Percentiles rank a stretch among this genome's conserved stretches.
Conservation (phyloP, 2,797 vertebrate genomes). For the Lerista edwardsae region DNA sequence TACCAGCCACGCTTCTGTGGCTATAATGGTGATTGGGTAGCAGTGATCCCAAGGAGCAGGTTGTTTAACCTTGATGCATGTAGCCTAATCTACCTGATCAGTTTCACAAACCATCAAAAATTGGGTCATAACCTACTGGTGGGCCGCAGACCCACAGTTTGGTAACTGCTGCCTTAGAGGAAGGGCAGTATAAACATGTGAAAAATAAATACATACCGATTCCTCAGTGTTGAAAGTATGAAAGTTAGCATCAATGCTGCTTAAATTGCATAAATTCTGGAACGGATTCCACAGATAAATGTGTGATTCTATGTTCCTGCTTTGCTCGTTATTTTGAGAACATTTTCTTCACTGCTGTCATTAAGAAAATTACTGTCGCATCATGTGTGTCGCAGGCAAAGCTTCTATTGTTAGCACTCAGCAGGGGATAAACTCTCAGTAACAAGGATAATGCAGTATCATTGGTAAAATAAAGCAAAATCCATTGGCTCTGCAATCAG, state of each 20-base stretch:
- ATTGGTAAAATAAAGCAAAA: conserved; percentile 59
- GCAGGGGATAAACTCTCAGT: conserved; percentile 31
- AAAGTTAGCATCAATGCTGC: background rate
- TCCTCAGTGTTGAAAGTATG: background rate
- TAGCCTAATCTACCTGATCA: too few species aligned
- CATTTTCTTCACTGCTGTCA: conserved; percentile 48
- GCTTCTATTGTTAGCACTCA: conserved; percentile 59
- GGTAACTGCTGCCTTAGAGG: too few species aligned
- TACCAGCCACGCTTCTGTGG: too few species aligned
- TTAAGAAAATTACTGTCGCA: conserved; percentile 43
- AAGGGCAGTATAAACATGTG: too few species aligned
- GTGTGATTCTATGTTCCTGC: conserved; percentile 25
- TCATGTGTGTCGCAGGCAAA: conserved; percentile 46
- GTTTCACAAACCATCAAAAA: too few species aligned
- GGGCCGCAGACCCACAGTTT: too few species aligned
- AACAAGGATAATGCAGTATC: conserved; percentile 49
- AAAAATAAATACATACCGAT: background rate
- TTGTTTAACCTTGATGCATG: too few species aligned
- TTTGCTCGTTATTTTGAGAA: conserved; percentile 58
- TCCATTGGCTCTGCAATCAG: conserved; percentile 55
- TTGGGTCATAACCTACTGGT: too few species aligned
- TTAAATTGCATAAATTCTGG: conserved; percentile 1
- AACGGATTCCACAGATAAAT: conserved; percentile 22
- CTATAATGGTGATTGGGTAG: too few species aligned
- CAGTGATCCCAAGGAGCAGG: too few species aligned